Evolutionary conservation across 2,113 vertebrate genomes (phyloP), one percentile per base, ranked within the genome.

Genomic region (Dasyprocta punctata): DNA sequence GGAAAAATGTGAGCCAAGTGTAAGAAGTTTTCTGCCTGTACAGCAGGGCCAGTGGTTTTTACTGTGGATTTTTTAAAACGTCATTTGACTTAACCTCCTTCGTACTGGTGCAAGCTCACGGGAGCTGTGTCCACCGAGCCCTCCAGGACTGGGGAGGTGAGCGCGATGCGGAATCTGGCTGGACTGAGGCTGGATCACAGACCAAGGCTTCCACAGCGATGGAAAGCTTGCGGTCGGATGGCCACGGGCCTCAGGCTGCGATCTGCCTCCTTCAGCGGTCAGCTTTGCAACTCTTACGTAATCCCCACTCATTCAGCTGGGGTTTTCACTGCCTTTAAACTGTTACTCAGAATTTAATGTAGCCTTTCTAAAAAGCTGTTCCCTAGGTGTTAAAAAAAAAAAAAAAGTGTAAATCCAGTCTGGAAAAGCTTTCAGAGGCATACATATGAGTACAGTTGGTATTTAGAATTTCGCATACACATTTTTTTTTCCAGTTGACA

Each of bases 321-420:
- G 56, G 69, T 97, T 98, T 98, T 95, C 92, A 95, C 87, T 87
- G 82, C 92, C 49, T 97, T 89, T 44, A 95, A 97, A 97, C 81
- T 89, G 60, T 91, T 96, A 88, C 73, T 97, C 95, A 98, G 91
- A 97, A 7, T 98, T 98, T 98, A 97, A 92, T 94, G 89, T 0
- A 93, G 9, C 86, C 83, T 97, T 98, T 98, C 97, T 11, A 96
- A 95, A 95, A 96, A 89, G 58, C 56, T 93, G 0, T 90, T 97
- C 93, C 71, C 88, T 94, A 12, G 83, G 85, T 96, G 65, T 94
- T 94, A 96, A 98, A 86, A 98, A 96, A 96, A 98, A 96, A 96
- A 97, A 97, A 98, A 98, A 98, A 98, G 94, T 96, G 94, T 98
- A 97, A 98, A 98, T 96, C 83, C 49, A 91, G 84, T 83, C 96